Conservation (phyloP, 2,113 vertebrate species). For the Galeopterus variegatus region DNA sequence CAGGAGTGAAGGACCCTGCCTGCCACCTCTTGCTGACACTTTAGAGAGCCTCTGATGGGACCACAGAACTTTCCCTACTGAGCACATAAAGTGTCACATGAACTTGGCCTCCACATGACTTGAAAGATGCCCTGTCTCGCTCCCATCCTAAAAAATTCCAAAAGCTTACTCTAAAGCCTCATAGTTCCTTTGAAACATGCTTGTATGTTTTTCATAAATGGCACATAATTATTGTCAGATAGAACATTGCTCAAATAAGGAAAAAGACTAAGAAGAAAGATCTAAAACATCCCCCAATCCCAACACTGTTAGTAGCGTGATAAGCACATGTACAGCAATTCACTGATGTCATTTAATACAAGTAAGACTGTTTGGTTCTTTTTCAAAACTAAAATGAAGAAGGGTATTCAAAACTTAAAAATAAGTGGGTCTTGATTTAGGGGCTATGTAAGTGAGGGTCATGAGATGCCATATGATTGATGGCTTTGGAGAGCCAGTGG, state of each 20-base stretch:
- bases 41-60: neutral
- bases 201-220: neutral
- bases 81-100: neutral
- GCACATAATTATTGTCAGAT: neutral
- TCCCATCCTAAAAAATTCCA: neutral
- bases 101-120: neutral
- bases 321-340: neutral
- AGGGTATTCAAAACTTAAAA: slow-evolving; percentile 13
- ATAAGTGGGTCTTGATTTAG: slow-evolving; percentile 10
- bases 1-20: neutral
- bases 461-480: neutral
- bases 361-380: neutral
- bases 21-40: neutral
- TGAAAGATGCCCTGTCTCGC: neutral
- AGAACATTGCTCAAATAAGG: neutral
- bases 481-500: neutral
- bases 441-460: neutral
- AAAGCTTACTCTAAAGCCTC: neutral
- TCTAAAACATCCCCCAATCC: neutral
- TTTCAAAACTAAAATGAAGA: slow-evolving; percentile 17
- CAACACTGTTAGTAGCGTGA: neutral
- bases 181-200: neutral
- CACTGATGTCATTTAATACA: neutral
- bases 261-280: neutral
- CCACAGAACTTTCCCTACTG: neutral